phyloP scores from a whole-genome alignment of 2,113 vertebrate genomes.

The Ursus arctos region DNA sequence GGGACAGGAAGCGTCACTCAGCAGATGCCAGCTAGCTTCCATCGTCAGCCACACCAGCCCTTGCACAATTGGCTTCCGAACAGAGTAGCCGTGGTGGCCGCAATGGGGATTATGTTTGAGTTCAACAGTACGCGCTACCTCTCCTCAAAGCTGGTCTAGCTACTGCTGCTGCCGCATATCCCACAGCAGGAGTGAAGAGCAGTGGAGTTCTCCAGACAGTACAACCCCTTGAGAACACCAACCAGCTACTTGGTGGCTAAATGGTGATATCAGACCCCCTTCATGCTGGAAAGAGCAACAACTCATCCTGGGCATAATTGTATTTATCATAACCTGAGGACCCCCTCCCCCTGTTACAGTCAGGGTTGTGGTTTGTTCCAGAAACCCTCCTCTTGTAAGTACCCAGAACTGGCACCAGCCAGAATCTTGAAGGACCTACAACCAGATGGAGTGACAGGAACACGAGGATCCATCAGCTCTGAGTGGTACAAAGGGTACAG shows the following conservation, averaged over 20 bases:
- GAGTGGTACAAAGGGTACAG: neutral
- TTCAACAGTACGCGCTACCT: neutral
- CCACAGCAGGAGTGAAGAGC: neutral
- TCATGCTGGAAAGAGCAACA: neutral
- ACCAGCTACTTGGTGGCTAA: neutral
- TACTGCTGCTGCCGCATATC: accelerated
- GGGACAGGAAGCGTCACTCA: neutral
- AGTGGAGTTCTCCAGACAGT: accelerated
- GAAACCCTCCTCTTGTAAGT: neutral
- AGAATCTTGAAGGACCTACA: neutral
- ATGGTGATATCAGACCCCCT: neutral
- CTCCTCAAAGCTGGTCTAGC: neutral
- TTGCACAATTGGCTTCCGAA: neutral
- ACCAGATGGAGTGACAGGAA: neutral
- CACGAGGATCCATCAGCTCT: neutral
- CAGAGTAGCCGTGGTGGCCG: neutral
- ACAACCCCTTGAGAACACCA: neutral
- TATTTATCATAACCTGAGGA: neutral
- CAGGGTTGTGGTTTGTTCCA: neutral
- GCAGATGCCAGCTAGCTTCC: neutral
- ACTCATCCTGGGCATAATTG: neutral
- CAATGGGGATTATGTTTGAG: accelerated
- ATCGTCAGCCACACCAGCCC: neutral
- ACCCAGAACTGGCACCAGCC: neutral
- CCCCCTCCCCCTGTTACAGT: neutral